phyloP scores from a whole-genome alignment of 2,888 invertebrate species.

The Eucriotettix oculatus region DNA sequence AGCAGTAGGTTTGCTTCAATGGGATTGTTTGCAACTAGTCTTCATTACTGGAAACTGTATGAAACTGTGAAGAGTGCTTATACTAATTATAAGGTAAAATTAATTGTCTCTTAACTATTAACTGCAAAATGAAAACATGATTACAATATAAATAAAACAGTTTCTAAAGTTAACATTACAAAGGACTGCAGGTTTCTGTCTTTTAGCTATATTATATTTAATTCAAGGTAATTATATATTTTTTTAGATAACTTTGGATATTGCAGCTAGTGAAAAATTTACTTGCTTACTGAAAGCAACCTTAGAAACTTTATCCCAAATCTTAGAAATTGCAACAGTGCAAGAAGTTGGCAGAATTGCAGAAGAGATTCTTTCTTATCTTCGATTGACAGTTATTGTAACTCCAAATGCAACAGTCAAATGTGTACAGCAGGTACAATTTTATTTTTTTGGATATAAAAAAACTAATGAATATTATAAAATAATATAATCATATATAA shows the following conservation, averaged over 20 bases:
- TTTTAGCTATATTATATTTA: background rate
- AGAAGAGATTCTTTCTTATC: slow-evolving; percentile 63
- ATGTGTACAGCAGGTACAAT: slow-evolving; percentile 53
- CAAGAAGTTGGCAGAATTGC: slow-evolving; percentile 55
- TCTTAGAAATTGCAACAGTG: slow-evolving; percentile 50
- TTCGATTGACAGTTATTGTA: slow-evolving; percentile 50
- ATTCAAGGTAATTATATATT: background rate
- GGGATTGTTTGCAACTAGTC: slow-evolving; percentile 32
- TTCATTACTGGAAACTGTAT: slow-evolving; percentile 73
- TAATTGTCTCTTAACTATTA: too few species aligned
- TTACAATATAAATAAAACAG: too few species aligned
- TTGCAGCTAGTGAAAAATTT: slow-evolving; percentile 59
- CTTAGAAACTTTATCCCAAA: slow-evolving; percentile 46
- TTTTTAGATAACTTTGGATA: slow-evolving; percentile 56
- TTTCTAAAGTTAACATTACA: background rate
- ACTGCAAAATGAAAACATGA: too few species aligned
- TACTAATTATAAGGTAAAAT: slow-evolving; percentile 68
- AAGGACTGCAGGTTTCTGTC: background rate
- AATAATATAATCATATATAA: too few species aligned
- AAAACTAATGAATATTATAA: too few species aligned
- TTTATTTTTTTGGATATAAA: background rate
- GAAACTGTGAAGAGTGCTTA: slow-evolving; percentile 67
- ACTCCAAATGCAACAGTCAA: slow-evolving; percentile 52
- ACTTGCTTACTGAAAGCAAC: slow-evolving; percentile 44
- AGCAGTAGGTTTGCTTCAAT: slow-evolving; percentile 16